A percentile compares a stretch with the other conserved stretches of the same genome.
Evolutionary conservation across 2,113 vertebrate genomes (phyloP).

Genomic region (Cyprinus carpio): DNA sequence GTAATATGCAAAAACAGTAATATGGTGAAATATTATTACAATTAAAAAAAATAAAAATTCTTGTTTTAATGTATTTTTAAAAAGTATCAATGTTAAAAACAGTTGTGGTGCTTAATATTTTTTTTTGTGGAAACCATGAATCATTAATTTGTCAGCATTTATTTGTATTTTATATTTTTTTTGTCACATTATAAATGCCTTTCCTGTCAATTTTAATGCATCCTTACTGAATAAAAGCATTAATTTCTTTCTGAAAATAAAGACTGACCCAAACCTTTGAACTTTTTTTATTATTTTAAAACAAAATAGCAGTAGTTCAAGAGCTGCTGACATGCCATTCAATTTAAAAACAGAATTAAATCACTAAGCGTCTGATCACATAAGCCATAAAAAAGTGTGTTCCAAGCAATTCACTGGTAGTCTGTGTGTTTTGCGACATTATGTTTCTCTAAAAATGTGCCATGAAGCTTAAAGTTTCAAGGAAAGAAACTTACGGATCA

Average conservation of each 20-base stretch:
- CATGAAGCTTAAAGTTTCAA: neutral
- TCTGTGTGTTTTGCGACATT: neutral
- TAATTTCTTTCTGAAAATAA: neutral
- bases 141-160: too few species aligned
- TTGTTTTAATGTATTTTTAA: neutral
- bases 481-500: constrained; percentile 79
- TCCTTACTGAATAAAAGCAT: neutral
- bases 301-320: neutral
- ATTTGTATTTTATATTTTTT: too few species aligned
- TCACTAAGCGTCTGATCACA: neutral
- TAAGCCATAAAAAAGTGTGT: neutral
- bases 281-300: neutral
- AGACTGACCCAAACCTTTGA: neutral
- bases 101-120: too few species aligned
- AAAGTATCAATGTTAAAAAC: neutral
- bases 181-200: neutral
- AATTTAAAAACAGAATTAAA: neutral
- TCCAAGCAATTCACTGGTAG: neutral
- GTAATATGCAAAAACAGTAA: constrained; percentile 42
- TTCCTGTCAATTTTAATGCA: neutral
- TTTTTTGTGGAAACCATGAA: too few species aligned
- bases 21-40: neutral
- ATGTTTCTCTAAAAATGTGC: neutral
- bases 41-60: neutral
- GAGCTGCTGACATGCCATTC: neutral